Evolutionary conservation across 2,113 vertebrate species (phyloP), one percentile per base, ranked within the genome.

Genomic region (Pogona vitticeps): DNA sequence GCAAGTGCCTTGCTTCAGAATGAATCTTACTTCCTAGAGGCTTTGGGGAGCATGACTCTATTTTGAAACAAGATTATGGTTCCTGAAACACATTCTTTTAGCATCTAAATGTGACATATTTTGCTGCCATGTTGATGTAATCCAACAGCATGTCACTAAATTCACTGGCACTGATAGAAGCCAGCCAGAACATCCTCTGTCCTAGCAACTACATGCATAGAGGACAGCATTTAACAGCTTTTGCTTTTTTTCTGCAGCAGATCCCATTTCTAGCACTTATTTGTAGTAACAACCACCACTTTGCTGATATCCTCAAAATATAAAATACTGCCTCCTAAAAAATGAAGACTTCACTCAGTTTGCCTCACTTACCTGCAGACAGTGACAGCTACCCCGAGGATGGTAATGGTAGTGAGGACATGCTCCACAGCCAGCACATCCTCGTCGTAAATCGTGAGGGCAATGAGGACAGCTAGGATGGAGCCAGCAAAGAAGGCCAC

Each of bases 401-500:
- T 97, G 1, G 99, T 99, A 93, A 99, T 97, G 0, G 98, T 98
- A 40, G 98, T 98, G 84, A 99, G 97, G 63, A 99, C 98, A 0
- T 99, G 99, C 84, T 99, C 99, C 1, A 99, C 99, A 0, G 98
- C 97, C 73, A 99, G 95, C 79, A 99, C 98, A 0, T 99, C 99
- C 94, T 99, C 99, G 0, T 99, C 99, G 0, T 99, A 99, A 95
- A 99, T 98, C 73, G 99, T 99, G 92, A 99, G 97, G 36, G 98
- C 97, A 0, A 99, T 99, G 70, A 99, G 98, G 89, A 99, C 99
- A 0, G 98, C 99, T 94, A 99, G 95, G 92, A 99, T 97, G 80
- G 99, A 99, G 75, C 98, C 99, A 2, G 98, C 99, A 9, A 99
- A 99, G 95, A 99, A 99, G 1, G 98, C 98, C 26, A 98, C 96